phyloP scores from a whole-genome alignment of 2,888 invertebrate species.

The Ariolimax columbianus region DNA sequence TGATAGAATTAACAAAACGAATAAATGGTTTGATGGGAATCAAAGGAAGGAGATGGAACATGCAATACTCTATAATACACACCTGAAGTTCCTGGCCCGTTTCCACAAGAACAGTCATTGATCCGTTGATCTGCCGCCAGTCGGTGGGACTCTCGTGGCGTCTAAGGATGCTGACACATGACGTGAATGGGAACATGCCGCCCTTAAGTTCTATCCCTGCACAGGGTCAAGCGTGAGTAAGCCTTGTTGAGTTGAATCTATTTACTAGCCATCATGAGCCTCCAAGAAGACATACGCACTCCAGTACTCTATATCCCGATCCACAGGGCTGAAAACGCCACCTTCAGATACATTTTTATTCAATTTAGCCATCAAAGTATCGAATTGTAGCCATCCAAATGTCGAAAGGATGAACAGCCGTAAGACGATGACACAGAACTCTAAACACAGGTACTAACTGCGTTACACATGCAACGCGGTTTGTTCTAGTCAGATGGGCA shows the following conservation, averaged over 20 bases:
- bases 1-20: too few species aligned
- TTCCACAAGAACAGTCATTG: constrained; percentile 26
- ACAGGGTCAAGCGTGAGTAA: background rate
- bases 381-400: background rate
- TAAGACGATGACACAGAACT: background rate
- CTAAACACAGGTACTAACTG: background rate
- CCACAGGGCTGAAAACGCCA: background rate
- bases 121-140: constrained; percentile 45
- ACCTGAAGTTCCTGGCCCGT: background rate
- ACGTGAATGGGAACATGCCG: constrained; percentile 47
- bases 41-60: background rate
- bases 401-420: background rate
- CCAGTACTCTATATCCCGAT: background rate
- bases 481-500: too few species aligned
- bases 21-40: too few species aligned
- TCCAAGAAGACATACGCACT: background rate
- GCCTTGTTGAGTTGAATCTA: background rate
- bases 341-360: background rate
- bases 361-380: background rate
- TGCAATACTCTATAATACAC: background rate
- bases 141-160: constrained; percentile 26
- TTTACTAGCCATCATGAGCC: background rate
- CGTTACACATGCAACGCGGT: background rate
- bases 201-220: background rate
- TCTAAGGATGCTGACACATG: constrained; percentile 46